Base-by-base conservation (phyloP, 2,113 vertebrate genomes). In the Pleuronectes platessa region DNA sequence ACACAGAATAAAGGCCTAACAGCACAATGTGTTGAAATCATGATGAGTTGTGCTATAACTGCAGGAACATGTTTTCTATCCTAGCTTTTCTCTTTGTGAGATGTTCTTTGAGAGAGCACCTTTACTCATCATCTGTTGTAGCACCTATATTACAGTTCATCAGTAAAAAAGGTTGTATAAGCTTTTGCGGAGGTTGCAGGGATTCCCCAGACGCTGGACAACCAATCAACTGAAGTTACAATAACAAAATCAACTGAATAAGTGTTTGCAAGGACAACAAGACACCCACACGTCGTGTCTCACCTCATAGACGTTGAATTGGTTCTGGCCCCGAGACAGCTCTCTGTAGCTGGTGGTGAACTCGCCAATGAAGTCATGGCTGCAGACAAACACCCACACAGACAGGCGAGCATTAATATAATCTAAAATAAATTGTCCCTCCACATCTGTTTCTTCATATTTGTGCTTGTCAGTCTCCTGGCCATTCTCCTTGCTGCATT, bases 341-440 rank as follows among this genome's bases (percentile, higher is more conserved):
- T 99, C 97, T 84, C 98, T 94, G 94, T 99, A 99, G 93, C 98
- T 99, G 86, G 98, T 99, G 81, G 97, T 98, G 88, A 99, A 99
- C 92, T 99, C 98, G 1, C 98, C 97, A 0, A 99, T 99, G 92
- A 99, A 99, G 87, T 99, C 97, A 0, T 99, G 98, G 91, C 98
- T 99, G 90, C 54, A 87, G 77, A 78, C 61, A 84, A 53, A 68
- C 74, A 70, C 61, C 79, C 76, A 78, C 68, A 75, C 72, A 84
- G 12, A 76, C 20, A 31, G 51, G 14, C 5, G 45, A 26, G 42
- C 53, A 68, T 67, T 5, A 74, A 65, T 65, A 63, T 37, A n/a
- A 61, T 75, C n/a, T 20, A 4, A 64, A 67, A 61, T 35, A 54
- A 66, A 13, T 11, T 42, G 40, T 42, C 3, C 11, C 13, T 47